These are phyloP conservation scores for Cephalopterus ornatus DNA, from an alignment of 2,113 vertebrate genomes.

Conservation along the genomic window DNA sequence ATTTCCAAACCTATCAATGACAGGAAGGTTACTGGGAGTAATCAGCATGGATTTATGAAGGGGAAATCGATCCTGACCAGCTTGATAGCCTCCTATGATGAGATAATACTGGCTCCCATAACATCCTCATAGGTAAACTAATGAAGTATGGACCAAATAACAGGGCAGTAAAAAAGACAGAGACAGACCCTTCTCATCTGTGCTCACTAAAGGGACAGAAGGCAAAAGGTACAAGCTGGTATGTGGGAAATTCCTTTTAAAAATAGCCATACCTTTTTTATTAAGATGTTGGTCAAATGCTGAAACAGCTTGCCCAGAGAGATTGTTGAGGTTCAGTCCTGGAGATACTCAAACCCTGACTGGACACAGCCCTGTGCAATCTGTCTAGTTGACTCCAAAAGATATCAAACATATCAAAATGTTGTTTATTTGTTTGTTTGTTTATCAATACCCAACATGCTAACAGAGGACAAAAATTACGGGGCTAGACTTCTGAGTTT, in stretches of 20 bases:
- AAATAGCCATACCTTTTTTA: not conserved
- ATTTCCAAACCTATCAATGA: not conserved
- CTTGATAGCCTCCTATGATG: not conserved
- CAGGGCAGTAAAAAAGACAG: not conserved
- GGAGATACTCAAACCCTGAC: not conserved
- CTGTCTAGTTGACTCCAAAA: not conserved
- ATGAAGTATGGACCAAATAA: not conserved
- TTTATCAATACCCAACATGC: not conserved
- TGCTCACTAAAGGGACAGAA: not conserved
- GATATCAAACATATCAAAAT: not conserved
- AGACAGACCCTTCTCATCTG: not conserved
- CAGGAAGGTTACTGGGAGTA: not conserved
- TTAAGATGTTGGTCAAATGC: not conserved
- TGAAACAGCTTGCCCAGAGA: not conserved
- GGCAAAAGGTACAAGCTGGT: not conserved
- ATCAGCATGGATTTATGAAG: not conserved
- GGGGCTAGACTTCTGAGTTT: not conserved
- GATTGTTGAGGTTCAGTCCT: not conserved
- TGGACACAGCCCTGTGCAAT: not conserved
- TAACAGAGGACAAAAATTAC: not conserved
- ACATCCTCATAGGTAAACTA: not conserved
- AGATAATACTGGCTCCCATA: not conserved
- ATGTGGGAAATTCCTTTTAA: not conserved
- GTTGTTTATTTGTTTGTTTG: not conserved
- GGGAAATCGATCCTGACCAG: not conserved